Evolutionary conservation across 2,888 invertebrate genomes (phyloP), one percentile per base, ranked within the genome.

Genomic region (Rotaria magnacalcarata): DNA sequence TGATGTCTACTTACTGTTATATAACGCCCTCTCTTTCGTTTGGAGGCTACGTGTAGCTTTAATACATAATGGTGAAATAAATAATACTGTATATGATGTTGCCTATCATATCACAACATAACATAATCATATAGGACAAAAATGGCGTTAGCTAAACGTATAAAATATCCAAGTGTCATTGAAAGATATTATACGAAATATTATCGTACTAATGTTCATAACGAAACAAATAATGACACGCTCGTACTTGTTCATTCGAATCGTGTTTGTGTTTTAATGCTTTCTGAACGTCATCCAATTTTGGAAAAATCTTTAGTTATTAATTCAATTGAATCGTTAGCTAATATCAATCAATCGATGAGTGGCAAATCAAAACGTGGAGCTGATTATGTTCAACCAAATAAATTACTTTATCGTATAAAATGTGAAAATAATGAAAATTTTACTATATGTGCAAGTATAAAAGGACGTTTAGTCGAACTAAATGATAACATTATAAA

Each of bases 281-380:
- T 86, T 43, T 84, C 86, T 11, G 84, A 84, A 56, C 60, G 60
- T 27, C 86, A 86, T 84, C 86, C 86, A 24, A 85, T 86, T 24
- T 19, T 86, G 6, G 34, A 84, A 50, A 75, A 74, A 27, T 16
- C 56, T 19, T 86, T 67, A n/a, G 84, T n/a, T 50, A 80, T 86
- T 80, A 27, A 11, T 16, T 43, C 56, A 50, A 52, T 86, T 80
- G 86, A 84, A 27, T 86, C 67, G n/a, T 50, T 86, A 41, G 84
- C 84, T n/a, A 86, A 74, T 56, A 84, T 86, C 6, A 86, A 85
- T 80, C 74, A 80, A 84, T 84, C 67, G 43, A 86, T 86, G 86
- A 86, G 86, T 34, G 86, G 86, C 19, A 86, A 86, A 56, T 84
- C 84, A 27, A 86, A 86, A 58, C 86, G 84, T 43, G 54, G 75